phyloP scores from a whole-genome alignment of 2,113 vertebrate genomes.

The Calyptommatus sinebrachiatus region DNA sequence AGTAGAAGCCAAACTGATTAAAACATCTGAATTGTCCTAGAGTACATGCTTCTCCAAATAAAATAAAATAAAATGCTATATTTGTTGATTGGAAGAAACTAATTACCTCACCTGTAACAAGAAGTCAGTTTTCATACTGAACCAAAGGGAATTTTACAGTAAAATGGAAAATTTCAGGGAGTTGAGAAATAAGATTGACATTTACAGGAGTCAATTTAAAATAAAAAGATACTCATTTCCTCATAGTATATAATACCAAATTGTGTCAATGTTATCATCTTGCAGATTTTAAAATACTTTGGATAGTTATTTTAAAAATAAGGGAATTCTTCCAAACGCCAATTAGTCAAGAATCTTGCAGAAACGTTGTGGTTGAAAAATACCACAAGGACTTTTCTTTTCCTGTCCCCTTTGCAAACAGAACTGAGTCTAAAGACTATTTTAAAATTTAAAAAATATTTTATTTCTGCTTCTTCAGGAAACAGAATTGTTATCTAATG shows the following conservation, averaged over 20 bases:
- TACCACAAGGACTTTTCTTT: background rate
- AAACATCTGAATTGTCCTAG: background rate
- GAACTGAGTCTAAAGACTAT: background rate
- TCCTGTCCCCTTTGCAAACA: accelerated
- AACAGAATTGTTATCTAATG: background rate
- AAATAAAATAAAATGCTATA: conserved; percentile 33
- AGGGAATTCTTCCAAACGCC: background rate
- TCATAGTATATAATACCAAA: conserved; percentile 23
- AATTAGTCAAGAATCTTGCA: background rate
- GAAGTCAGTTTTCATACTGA: conserved; percentile 57
- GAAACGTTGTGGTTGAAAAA: background rate
- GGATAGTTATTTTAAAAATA: background rate
- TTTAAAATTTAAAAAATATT: background rate
- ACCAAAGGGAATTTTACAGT: conserved; percentile 35
- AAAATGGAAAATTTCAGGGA: conserved; percentile 49
- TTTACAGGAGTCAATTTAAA: conserved; percentile 41
- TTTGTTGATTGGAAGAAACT: conserved; percentile 47
- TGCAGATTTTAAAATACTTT: conserved; percentile 22
- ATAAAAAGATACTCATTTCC: conserved; percentile 17
- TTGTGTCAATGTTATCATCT: background rate
- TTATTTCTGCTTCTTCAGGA: background rate
- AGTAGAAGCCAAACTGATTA: background rate
- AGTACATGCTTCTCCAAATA: background rate
- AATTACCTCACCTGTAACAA: conserved; percentile 49
- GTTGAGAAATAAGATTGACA: conserved; percentile 42